Conservation (phyloP, 1,140 invertebrate species). For the Diploscapter pachys region DNA sequence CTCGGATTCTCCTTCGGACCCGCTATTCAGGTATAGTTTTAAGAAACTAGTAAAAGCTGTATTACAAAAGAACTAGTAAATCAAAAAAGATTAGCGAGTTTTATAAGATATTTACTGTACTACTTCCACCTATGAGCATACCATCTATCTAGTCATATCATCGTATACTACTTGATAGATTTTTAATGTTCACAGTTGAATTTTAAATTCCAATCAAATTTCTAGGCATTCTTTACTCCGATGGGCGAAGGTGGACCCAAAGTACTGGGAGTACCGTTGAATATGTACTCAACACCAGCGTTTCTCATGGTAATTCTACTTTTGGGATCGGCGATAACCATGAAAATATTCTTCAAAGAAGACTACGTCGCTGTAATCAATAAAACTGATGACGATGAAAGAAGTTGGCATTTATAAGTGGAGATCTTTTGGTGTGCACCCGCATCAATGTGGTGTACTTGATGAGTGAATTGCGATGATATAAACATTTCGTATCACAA, state of each 20-base stretch:
- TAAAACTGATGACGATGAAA: constrained; percentile 16
- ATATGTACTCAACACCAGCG: constrained; percentile 29
- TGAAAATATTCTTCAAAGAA: constrained; percentile 23
- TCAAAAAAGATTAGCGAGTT: background rate
- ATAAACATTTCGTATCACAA: background rate
- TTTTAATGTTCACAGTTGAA: background rate
- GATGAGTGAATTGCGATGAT: constrained; percentile 1
- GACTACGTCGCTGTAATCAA: constrained; percentile 29
- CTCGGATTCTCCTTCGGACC: constrained; percentile 41
- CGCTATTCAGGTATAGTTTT: constrained; percentile 31
- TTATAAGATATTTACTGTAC: background rate
- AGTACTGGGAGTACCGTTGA: constrained; percentile 2
- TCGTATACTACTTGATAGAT: background rate
- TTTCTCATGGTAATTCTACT: constrained; percentile 23
- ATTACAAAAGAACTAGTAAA: background rate
- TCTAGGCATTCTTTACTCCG: constrained; percentile 28
- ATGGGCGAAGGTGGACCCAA: constrained; percentile 23
- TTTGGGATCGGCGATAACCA: constrained; percentile 8
- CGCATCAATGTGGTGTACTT: too few species aligned
- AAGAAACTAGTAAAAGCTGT: background rate
- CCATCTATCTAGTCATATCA: background rate
- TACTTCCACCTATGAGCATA: background rate
- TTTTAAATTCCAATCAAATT: background rate
- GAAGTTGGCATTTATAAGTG: constrained; percentile 3
- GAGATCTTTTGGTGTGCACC: background rate